Evolutionary conservation across 2,113 vertebrate species (phyloP), one percentile per base, ranked within the genome.

Genomic region (Microtus oregoni): DNA sequence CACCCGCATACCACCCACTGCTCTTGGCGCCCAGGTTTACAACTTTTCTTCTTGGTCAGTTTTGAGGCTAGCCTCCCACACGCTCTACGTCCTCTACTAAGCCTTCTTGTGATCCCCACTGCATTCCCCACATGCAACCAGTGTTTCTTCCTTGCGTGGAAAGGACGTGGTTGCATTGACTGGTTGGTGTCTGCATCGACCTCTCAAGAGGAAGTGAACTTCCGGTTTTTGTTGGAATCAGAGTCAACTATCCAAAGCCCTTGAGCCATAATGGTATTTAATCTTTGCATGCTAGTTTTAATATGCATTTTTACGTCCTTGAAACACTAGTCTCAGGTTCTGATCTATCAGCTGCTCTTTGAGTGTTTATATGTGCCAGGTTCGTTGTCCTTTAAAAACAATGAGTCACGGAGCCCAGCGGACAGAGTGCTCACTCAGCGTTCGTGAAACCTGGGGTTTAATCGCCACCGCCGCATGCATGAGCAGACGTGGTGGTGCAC

Each of bases 121-220:
- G 22, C 28, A 38, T 65, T 90, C 20, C 6, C 2, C 15, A 47
- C n/a, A 44, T 15, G 79, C 72, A n/a, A 8, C 38, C 93, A 50
- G 24, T 55, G 72, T 26, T 90, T 75, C 65, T 81, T 76, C 68
- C 82, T 87, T 79, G 38, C 73, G 52, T 83, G 76, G 73, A 75
- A 92, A 92, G 58, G 41, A 61, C 13, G 41, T 52, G 50, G 47
- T 82, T 73, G 86, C 15, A 47, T n/a, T 79, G 19, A 58, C 73
- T 24, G 68, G 73, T 24, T 24, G 70, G 50, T 75, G 61, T n/a
- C 68, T 58, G 1, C 61, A 44, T 9, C 88, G 82, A 77, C 63
- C 47, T 82, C 72, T 95, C 73, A 76, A 58, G 30, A 68, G 30
- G 65, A 95, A 89, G 91, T n/a, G 68, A 94, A 63, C n/a, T 5